phyloP scores from a whole-genome alignment of 1,140 invertebrate genomes.

The Drosophila sucinea region DNA sequence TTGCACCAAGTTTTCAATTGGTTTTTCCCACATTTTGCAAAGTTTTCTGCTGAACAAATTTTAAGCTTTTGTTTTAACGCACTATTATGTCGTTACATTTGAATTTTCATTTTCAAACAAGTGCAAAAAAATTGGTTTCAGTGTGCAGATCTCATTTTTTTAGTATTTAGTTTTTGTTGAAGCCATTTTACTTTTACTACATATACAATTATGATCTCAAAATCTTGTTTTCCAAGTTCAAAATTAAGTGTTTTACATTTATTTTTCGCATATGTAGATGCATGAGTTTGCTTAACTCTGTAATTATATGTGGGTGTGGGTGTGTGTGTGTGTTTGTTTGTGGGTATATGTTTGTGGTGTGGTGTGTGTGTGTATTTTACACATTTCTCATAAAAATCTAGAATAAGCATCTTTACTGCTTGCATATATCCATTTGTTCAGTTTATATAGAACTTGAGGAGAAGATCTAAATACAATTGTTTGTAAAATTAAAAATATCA shows the following conservation, averaged over 20 bases:
- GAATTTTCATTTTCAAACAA: slow-evolving; percentile 25
- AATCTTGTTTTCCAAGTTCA: slow-evolving; percentile 48
- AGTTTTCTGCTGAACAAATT: neutral
- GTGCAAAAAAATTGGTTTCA: slow-evolving; percentile 50
- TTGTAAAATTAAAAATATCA: slow-evolving; percentile 78
- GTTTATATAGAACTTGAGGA: slow-evolving; percentile 56
- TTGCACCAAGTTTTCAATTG: slow-evolving; percentile 22
- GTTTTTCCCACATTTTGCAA: neutral
- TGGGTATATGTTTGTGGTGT: slow-evolving; percentile 18
- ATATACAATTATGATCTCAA: slow-evolving; percentile 68
- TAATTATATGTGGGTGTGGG: slow-evolving; percentile 57
- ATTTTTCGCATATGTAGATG: slow-evolving; percentile 28
- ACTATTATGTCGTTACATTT: neutral
- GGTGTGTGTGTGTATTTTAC: slow-evolving; percentile 36
- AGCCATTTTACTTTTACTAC: slow-evolving; percentile 47
- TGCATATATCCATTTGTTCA: slow-evolving; percentile 36
- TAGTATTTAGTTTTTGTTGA: slow-evolving; percentile 31
- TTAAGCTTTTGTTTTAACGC: neutral
- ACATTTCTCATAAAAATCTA: slow-evolving; percentile 35
- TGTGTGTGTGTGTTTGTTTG: slow-evolving; percentile 25
- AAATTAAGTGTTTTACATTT: slow-evolving; percentile 57
- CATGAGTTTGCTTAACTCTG: slow-evolving; percentile 48
- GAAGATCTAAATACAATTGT: slow-evolving; percentile 58
- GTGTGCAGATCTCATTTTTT: slow-evolving; percentile 5
- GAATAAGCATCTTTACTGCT: slow-evolving; percentile 58